phyloP scores from a whole-genome alignment of 2,888 invertebrate genomes.

The Arenicola marina region DNA sequence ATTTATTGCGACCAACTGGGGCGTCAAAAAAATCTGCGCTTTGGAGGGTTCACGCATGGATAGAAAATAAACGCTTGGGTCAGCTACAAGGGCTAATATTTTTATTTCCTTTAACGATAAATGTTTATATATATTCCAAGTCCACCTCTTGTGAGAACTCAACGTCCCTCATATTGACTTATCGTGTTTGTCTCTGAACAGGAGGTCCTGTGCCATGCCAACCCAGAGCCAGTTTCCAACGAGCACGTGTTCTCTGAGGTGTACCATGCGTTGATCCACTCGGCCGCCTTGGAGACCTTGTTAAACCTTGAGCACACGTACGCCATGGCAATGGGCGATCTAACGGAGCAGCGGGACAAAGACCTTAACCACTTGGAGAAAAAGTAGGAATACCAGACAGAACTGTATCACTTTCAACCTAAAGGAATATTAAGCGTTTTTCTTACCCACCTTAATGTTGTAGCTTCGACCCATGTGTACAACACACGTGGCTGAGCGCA shows the following conservation, averaged over 20 bases:
- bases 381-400: conserved; percentile 57
- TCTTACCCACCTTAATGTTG: too few species aligned
- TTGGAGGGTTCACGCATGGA: too few species aligned
- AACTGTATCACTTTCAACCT: not conserved
- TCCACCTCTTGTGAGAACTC: not conserved
- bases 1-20: too few species aligned
- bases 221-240: conserved; percentile 64
- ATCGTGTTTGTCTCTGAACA: too few species aligned
- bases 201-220: conserved; percentile 83
- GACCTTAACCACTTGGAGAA: conserved; percentile 53
- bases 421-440: too few species aligned
- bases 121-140: not conserved
- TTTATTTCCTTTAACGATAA: too few species aligned
- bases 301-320: conserved; percentile 86
- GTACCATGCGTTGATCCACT: conserved; percentile 81
- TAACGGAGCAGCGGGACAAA: conserved; percentile 69
- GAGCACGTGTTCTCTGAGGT: conserved; percentile 85
- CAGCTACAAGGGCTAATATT: too few species aligned
- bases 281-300: conserved; percentile 84
- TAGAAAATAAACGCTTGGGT: too few species aligned
- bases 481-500: too few species aligned
- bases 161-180: not conserved
- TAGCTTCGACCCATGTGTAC: too few species aligned
- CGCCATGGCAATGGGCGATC: conserved; percentile 77
- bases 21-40: too few species aligned